Conservation (phyloP, 2,113 vertebrate genomes). For the Ptychochromis oligacanthus region DNA sequence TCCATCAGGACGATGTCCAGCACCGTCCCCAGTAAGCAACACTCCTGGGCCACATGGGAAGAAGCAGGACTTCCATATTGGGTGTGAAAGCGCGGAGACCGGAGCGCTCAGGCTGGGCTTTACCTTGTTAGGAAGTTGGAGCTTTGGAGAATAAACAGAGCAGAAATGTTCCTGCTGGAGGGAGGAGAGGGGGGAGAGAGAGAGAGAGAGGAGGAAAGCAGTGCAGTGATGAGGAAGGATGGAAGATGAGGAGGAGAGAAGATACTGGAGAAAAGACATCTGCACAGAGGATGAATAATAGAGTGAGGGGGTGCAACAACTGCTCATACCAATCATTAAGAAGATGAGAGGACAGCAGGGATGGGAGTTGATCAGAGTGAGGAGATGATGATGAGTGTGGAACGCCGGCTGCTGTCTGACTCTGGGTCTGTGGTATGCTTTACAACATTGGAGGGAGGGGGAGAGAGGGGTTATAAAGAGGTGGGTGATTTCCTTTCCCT, state of each 20-base stretch:
- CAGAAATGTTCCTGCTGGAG: conserved; percentile 38
- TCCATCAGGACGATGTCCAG: conserved; percentile 40
- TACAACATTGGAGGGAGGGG: neutral
- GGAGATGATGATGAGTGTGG: conserved; percentile 32
- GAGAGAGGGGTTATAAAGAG: conserved; percentile 13
- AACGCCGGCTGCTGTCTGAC: conserved; percentile 66
- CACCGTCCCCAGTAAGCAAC: conserved; percentile 51
- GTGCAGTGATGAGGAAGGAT: neutral
- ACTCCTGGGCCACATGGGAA: conserved; percentile 48
- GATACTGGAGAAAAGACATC: neutral
- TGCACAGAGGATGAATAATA: conserved; percentile 18
- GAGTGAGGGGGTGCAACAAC: neutral
- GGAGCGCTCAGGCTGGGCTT: conserved; percentile 48
- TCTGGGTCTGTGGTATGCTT: conserved; percentile 66
- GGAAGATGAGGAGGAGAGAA: conserved; percentile 2
- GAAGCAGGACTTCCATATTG: conserved; percentile 80
- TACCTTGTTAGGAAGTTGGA: conserved; percentile 83
- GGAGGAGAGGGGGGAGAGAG: neutral
- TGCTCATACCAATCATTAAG: conserved; percentile 6
- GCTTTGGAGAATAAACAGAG: conserved; percentile 74
- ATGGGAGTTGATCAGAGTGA: neutral
- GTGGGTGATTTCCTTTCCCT: conserved; percentile 63
- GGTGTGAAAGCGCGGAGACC: conserved; percentile 71
- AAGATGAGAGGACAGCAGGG: neutral
- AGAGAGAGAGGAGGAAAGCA: neutral